Evolutionary conservation across 2,113 vertebrate genomes (phyloP), one percentile per base, ranked within the genome.

Genomic region (Recurvirostra avosetta): DNA sequence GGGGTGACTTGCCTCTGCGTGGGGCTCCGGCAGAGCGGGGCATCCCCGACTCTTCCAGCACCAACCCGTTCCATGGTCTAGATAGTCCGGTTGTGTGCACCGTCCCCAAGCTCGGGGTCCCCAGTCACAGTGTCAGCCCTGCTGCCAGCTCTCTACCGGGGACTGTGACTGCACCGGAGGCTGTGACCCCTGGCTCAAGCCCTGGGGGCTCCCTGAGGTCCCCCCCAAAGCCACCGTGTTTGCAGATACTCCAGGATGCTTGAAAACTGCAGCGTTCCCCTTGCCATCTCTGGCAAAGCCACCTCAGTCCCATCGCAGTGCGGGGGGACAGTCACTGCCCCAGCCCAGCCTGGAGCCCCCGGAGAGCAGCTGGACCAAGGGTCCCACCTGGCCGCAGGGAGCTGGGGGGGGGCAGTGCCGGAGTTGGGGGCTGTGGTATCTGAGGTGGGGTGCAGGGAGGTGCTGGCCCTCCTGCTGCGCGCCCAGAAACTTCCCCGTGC

Each of bases 61-160:
- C 66, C 2, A 0, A 77, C 62, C 22, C 5, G 1, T 30, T 66
- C 71, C 0, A 1, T 30, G 52, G 56, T 14, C 5, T 17, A 30
- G 29, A 9, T 15, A 4, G 1, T 41, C 41, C 6, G 1, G 4
- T 23, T 23, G 47, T 5, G n/a, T 13, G 21, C 53, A 8, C 45
- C 3, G 0, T 20, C 62, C 53, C 58, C 5, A 1, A 25, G 58
- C 59, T 41, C 2, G 7, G 43, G 68, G 52, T 41, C 75, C 67
- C 62, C 38, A 30, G 58, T 12, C 15, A 25, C 8, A 0, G 30
- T 5, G 62, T 29, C 53, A 76, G 72, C 30, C 43, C 36, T 1
- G 4, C 47, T 6, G 3, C 56, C 5, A 1, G 15, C 67, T 62
- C 58, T 8, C 27, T 5, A 5, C 8, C 3, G 8, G 58, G 30